Base-by-base conservation (phyloP, 2,888 invertebrate genomes). In the Isotomurus palustris region DNA sequence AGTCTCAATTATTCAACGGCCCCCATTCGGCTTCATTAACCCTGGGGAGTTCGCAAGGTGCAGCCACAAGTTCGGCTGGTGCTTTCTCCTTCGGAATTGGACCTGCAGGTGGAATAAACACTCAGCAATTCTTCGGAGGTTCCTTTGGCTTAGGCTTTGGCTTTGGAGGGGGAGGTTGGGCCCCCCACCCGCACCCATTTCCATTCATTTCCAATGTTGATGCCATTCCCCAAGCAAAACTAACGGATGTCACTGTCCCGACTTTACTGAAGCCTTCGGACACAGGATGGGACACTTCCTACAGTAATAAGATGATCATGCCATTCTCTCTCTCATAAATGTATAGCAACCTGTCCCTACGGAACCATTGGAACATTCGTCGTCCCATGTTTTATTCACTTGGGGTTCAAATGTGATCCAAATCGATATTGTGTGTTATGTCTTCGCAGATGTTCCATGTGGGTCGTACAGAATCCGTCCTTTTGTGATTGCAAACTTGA, bases 261-360 rank as follows among this genome's bases (percentile, higher is more conserved):
- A 58, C 53, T 51, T 51, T 56, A 19, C 55, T 69, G 17, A 66
- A 63, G 35, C 68, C 66, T 5, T 64, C 66, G 0, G 43, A 64
- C n/a, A 62, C 62, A 22, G 66, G 68, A 28, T 69, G 68, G 68
- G 65, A 69, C 41, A 69, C 68, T 3, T 60, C 60, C 40, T 69
- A 69, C 60, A 63, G 66, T 66, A 52, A 58, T 43, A 21, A 21
- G 32, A 14, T 28, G 35, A n/a, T n/a, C n/a, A n/a, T n/a, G n/a
- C n/a, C n/a, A n/a, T n/a, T n/a, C n/a, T n/a, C n/a, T n/a, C n/a
- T n/a, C n/a, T n/a, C n/a, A n/a, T n/a, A n/a, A n/a, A n/a, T n/a
- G n/a, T n/a, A n/a, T n/a, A n/a, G n/a, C n/a, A n/a, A n/a, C n/a
- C n/a, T n/a, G n/a, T n/a, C n/a, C n/a, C n/a, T n/a, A n/a, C n/a